Percentiles rank a stretch among this genome's conserved stretches.
phyloP scores from a whole-genome alignment of 2,113 vertebrate species.

The Henicopernis longicauda region DNA sequence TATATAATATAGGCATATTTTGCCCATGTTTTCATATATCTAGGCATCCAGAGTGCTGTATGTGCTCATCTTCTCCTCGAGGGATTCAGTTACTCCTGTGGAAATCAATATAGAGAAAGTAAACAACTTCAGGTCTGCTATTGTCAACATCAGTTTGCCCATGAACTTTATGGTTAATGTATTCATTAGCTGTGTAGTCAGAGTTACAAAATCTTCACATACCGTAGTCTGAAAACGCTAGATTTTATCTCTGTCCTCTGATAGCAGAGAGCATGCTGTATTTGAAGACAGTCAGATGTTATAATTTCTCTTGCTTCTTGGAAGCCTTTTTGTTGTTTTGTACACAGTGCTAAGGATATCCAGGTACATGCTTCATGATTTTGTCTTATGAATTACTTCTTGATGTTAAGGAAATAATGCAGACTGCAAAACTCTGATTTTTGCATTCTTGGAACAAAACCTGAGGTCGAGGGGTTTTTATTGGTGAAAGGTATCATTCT shows the following conservation, averaged over 20 bases:
- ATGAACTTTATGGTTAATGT: neutral
- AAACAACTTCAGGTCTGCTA: neutral
- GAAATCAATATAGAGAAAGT: neutral
- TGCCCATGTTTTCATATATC: neutral
- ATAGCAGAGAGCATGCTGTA: rapidly evolving
- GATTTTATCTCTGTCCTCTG: neutral
- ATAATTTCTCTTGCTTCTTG: neutral
- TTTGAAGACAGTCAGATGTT: neutral
- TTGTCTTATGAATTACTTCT: neutral
- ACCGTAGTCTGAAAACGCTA: neutral
- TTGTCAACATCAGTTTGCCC: neutral
- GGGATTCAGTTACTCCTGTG: neutral
- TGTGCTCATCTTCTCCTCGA: neutral
- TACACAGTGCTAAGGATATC: neutral
- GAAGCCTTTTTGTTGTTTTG: neutral
- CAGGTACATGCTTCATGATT: neutral
- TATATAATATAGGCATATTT: neutral
- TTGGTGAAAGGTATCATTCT: neutral
- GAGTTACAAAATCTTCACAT: neutral
- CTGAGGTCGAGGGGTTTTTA: neutral
- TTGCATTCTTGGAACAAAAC: neutral
- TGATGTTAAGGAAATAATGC: neutral
- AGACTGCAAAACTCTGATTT: neutral
- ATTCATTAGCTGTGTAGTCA: neutral
- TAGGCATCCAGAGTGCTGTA: neutral